These are phyloP conservation scores for Diaphora mendica DNA, from an alignment of 2,888 invertebrate genomes.

Conservation along the genomic window DNA sequence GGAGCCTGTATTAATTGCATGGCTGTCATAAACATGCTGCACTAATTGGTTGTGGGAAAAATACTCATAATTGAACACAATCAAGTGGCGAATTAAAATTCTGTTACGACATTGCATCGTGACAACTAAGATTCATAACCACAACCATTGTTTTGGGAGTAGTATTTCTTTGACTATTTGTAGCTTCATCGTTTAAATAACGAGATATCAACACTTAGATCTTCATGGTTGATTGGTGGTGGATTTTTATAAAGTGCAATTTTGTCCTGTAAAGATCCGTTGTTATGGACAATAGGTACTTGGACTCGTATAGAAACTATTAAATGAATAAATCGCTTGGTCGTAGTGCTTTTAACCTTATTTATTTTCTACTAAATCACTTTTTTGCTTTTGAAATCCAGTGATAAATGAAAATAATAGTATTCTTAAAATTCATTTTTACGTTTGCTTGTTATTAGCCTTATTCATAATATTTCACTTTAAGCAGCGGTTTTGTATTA, in stretches of 20 bases:
- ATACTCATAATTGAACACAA: slow-evolving; percentile 59
- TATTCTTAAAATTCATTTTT: too few species aligned
- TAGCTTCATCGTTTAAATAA: neutral
- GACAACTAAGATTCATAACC: slow-evolving; percentile 9
- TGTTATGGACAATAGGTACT: too few species aligned
- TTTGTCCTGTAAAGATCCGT: too few species aligned
- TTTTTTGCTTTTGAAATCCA: neutral
- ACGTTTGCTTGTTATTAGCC: neutral
- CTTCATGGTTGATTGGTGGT: neutral
- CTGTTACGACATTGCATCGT: slow-evolving; percentile 40
- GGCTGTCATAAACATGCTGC: slow-evolving; percentile 43
- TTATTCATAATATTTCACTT: too few species aligned
- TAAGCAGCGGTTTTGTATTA: too few species aligned
- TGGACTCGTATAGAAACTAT: too few species aligned
- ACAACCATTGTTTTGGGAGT: neutral
- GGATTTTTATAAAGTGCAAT: neutral
- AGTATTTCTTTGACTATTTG: neutral
- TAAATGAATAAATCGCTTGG: too few species aligned
- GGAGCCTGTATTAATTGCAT: slow-evolving; percentile 51
- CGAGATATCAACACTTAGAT: neutral
- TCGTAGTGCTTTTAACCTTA: too few species aligned
- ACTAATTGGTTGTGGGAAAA: slow-evolving; percentile 64
- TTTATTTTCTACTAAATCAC: neutral
- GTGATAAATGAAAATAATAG: neutral
- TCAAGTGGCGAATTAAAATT: slow-evolving; percentile 53